Evolutionary conservation across 2,888 invertebrate genomes (phyloP).

Genomic region (Mongoloraphidia duomilia): DNA sequence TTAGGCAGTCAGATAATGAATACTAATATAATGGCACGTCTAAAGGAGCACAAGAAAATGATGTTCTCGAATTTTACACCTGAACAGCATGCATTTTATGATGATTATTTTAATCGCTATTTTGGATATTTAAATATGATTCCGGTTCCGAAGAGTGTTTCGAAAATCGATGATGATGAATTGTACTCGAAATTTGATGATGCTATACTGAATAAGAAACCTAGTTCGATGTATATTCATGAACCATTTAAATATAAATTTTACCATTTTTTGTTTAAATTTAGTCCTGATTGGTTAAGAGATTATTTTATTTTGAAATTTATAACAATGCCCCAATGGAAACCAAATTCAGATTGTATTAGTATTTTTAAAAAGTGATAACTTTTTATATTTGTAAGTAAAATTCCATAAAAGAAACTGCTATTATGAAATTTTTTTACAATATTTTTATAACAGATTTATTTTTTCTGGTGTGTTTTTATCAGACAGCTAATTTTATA

Average conservation of each 20-base stretch:
- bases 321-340: constrained; percentile 43
- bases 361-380: too few relatives aligned
- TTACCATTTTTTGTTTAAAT: constrained; percentile 49
- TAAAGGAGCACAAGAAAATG: constrained; percentile 40
- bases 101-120: constrained; percentile 47
- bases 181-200: constrained; percentile 47
- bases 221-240: constrained; percentile 47
- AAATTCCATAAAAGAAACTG: too few relatives aligned
- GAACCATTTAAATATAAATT: constrained; percentile 52
- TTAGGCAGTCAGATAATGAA: constrained; percentile 52
- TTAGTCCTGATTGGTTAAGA: constrained; percentile 40
- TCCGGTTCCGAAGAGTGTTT: constrained; percentile 32
- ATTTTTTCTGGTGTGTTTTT: too few relatives aligned
- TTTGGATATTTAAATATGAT: constrained; percentile 40
- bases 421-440: too few relatives aligned
- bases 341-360: background rate
- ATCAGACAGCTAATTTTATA: too few relatives aligned
- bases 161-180: constrained; percentile 35
- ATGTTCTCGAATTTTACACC: constrained; percentile 49
- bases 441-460: too few relatives aligned
- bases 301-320: constrained; percentile 49
- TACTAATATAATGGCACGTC: constrained; percentile 53
- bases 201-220: constrained; percentile 43
- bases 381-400: too few relatives aligned
- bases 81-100: constrained; percentile 49